Percentiles rank a stretch among this genome's conserved stretches.
phyloP scores from a whole-genome alignment of 2,113 vertebrate species.

The Lepidothrix coronata region DNA sequence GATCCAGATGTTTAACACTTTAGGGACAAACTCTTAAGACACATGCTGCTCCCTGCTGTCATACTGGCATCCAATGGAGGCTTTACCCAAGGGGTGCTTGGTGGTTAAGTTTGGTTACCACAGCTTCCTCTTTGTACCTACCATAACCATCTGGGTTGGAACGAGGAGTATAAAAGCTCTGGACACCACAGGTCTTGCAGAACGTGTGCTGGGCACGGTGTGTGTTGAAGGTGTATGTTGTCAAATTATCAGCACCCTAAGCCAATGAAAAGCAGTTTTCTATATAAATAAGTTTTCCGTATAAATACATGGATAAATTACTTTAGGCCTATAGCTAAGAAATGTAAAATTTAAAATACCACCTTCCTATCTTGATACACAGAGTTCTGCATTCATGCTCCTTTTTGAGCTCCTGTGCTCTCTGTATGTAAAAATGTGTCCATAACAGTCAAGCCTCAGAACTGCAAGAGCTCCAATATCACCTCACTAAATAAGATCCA shows the following conservation, averaged over 20 bases:
- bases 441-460: neutral
- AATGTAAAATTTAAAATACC: neutral
- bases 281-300: neutral
- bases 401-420: neutral
- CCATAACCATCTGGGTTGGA: constrained; percentile 94
- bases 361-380: neutral
- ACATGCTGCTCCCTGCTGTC: neutral
- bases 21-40: neutral
- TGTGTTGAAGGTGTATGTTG: constrained; percentile 93
- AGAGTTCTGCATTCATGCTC: neutral
- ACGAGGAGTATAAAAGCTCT: constrained; percentile 94
- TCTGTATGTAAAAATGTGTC: fast-evolving
- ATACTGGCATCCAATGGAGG: neutral
- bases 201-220: constrained; percentile 90
- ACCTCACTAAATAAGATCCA: neutral
- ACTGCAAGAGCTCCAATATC: neutral
- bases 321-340: neutral
- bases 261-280: neutral
- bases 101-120: neutral
- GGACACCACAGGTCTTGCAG: constrained; percentile 94
- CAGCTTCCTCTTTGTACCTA: constrained; percentile 58
- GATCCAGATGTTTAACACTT: neutral
- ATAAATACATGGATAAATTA: neutral
- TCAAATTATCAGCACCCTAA: constrained; percentile 87
- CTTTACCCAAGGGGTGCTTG: neutral